Evolutionary conservation across 2,113 vertebrate genomes (phyloP).

Genomic region (Hemiscyllium ocellatum): DNA sequence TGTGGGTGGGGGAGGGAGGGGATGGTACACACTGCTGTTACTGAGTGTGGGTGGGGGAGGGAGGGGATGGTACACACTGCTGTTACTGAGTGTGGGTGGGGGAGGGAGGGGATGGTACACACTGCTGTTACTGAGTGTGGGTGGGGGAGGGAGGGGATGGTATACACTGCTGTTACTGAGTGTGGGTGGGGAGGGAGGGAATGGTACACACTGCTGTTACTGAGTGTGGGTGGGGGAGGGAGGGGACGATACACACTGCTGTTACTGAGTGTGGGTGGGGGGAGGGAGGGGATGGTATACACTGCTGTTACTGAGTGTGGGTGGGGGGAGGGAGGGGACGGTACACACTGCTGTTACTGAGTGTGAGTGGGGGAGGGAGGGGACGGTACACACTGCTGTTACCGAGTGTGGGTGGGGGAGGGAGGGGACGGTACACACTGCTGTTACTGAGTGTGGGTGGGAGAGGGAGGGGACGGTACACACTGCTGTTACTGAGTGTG

Average conservation of each 20-base stretch:
- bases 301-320: too few relatives aligned
- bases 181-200: background rate
- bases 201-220: background rate
- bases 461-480: background rate
- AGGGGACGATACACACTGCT: background rate
- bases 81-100: too few relatives aligned
- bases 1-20: background rate
- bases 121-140: too few relatives aligned
- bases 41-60: background rate
- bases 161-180: background rate
- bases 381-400: background rate
- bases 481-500: too few relatives aligned
- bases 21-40: background rate
- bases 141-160: background rate
- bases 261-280: too few relatives aligned
- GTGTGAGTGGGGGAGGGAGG: background rate
- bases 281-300: background rate
- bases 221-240: background rate
- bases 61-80: background rate
- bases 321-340: background rate
- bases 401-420: too few relatives aligned
- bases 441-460: too few relatives aligned
- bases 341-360: background rate
- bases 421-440: background rate
- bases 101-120: background rate